A percentile compares a stretch with the other conserved stretches of the same genome.
phyloP scores from a whole-genome alignment of 2,797 vertebrate genomes.

The Peromyscus nudipes region DNA sequence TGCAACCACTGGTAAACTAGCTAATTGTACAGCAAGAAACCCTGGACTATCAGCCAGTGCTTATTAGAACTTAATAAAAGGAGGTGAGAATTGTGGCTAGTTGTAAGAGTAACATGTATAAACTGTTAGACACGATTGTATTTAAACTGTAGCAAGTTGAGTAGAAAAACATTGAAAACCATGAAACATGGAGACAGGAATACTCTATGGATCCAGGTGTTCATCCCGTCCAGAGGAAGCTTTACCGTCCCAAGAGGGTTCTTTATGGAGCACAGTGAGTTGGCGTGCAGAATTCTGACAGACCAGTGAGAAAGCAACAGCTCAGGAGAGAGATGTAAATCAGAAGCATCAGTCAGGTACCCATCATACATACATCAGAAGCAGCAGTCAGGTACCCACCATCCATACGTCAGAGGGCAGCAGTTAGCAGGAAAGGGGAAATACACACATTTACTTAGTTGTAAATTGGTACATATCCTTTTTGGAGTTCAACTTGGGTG shows the following conservation, averaged over 20 bases:
- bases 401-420: neutral
- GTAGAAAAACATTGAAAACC: neutral
- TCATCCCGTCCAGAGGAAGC: neutral
- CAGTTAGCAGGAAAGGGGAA: neutral
- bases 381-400: neutral
- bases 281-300: constrained; percentile 10
- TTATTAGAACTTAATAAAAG: constrained; percentile 28
- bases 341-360: neutral
- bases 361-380: constrained; percentile 3
- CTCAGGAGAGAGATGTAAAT: constrained; percentile 5
- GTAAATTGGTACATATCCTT: constrained; percentile 15
- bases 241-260: neutral
- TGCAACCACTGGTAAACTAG: neutral
- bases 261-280: constrained; percentile 21
- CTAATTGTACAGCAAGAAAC: neutral
- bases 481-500: constrained; percentile 46
- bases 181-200: neutral
- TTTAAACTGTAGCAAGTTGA: constrained; percentile 42
- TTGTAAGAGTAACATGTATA: neutral
- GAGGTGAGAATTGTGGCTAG: neutral
- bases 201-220: neutral
- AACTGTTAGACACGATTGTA: neutral
- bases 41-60: neutral
- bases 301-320: neutral
- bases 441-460: neutral